phyloP scores from a whole-genome alignment of 1,140 invertebrate species.

The Rhysida immarginata region DNA sequence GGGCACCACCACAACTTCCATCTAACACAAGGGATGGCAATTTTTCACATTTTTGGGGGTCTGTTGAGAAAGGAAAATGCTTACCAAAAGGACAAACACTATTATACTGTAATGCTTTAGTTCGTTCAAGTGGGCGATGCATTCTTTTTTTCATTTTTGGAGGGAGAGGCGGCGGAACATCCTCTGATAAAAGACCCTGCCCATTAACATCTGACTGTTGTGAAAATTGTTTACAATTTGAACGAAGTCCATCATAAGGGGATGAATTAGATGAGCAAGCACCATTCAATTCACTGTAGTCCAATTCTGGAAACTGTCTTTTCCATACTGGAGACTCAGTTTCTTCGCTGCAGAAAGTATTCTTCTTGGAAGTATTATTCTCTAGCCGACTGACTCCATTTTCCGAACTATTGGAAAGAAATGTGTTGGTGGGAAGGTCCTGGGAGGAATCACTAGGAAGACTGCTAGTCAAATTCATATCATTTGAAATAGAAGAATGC shows the following conservation, averaged over 20 bases:
- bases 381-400: not conserved
- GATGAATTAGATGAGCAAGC: not conserved
- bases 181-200: conserved; percentile 4
- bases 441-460: not conserved
- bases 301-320: not conserved
- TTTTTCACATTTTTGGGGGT: not conserved
- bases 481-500: not conserved
- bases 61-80: not conserved
- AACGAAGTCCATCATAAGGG: not conserved
- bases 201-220: not conserved
- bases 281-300: not conserved
- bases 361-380: not conserved
- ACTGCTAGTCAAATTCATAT: not conserved
- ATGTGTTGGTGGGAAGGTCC: not conserved
- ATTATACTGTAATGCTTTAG: conserved; percentile 23
- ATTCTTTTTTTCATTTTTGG: conserved; percentile 22
- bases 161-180: conserved; percentile 30
- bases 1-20: not conserved
- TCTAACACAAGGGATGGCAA: not conserved
- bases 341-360: not conserved
- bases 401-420: too few relatives aligned
- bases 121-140: conserved; percentile 30
- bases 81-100: not conserved
- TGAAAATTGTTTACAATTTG: not conserved
- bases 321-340: conserved; percentile 2